These are phyloP conservation scores for Halcyon senegalensis DNA, from an alignment of 2,113 vertebrate species.

Conservation along the genomic window DNA sequence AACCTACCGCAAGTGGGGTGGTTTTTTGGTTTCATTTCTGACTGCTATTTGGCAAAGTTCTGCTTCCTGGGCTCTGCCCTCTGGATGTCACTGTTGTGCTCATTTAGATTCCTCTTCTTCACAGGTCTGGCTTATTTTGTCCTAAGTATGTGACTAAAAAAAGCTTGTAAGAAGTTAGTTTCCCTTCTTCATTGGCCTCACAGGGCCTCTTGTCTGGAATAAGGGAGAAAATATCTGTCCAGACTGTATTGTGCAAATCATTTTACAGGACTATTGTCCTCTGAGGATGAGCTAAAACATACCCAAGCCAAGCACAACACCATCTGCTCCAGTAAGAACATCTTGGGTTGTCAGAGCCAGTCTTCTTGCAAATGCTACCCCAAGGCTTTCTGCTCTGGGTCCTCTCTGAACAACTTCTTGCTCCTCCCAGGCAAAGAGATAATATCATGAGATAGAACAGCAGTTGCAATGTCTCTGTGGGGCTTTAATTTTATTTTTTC, in stretches of 20 bases:
- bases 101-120: not conserved
- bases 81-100: constrained; percentile 62
- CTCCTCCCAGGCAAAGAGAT: not conserved
- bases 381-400: not conserved
- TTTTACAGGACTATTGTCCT: not conserved
- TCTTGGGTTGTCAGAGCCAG: not conserved
- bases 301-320: not conserved
- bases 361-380: not conserved
- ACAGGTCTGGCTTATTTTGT: not conserved
- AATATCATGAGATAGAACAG: not conserved
- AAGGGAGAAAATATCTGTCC: not conserved
- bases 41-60: not conserved
- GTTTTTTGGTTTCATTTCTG: not conserved
- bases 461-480: rapidly evolving
- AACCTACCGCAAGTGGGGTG: not conserved
- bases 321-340: not conserved
- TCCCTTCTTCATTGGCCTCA: not conserved
- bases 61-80: constrained; percentile 8
- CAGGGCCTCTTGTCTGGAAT: not conserved
- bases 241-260: not conserved
- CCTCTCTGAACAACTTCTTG: not conserved
- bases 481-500: not conserved
- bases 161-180: not conserved
- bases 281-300: not conserved
- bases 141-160: not conserved